A percentile compares a stretch with the other conserved stretches of the same genome.
Conservation (phyloP, 92 coral and sea anemone species). For the Blastomussa wellsi region DNA sequence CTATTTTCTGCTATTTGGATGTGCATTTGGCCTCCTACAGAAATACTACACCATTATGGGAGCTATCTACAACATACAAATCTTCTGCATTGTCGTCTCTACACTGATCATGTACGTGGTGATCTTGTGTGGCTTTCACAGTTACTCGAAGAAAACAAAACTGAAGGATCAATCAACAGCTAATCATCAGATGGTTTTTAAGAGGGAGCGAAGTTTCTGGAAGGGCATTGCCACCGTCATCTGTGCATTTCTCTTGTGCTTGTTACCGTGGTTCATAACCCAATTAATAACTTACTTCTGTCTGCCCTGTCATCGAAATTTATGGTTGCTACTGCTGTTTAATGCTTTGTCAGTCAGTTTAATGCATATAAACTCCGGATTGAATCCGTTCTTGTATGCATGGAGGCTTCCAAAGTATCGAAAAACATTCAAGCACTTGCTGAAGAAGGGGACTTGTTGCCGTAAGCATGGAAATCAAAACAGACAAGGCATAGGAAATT, state of each 20-base stretch:
- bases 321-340: not conserved
- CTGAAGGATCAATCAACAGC: not conserved
- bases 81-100: not conserved
- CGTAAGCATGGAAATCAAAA: not conserved
- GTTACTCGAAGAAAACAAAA: not conserved
- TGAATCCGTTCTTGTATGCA: constrained; percentile 53
- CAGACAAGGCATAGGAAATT: not conserved
- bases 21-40: not conserved
- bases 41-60: constrained; percentile 6
- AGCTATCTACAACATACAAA: constrained; percentile 6
- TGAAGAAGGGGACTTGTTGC: not conserved
- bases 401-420: constrained; percentile 58
- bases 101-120: constrained; percentile 3
- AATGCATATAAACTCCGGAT: constrained; percentile 16
- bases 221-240: constrained; percentile 9
- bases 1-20: not conserved
- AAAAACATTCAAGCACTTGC: constrained; percentile 7
- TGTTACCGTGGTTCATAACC: constrained; percentile 7
- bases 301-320: not conserved
- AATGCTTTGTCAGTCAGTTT: not conserved
- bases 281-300: not conserved
- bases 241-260: constrained; percentile 22
- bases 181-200: not conserved
- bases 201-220: not conserved
- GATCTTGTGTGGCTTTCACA: constrained; percentile 1